These are phyloP conservation scores for Dinothrombium tinctorium DNA, from an alignment of 1,140 invertebrate species.

Conservation along the genomic window DNA sequence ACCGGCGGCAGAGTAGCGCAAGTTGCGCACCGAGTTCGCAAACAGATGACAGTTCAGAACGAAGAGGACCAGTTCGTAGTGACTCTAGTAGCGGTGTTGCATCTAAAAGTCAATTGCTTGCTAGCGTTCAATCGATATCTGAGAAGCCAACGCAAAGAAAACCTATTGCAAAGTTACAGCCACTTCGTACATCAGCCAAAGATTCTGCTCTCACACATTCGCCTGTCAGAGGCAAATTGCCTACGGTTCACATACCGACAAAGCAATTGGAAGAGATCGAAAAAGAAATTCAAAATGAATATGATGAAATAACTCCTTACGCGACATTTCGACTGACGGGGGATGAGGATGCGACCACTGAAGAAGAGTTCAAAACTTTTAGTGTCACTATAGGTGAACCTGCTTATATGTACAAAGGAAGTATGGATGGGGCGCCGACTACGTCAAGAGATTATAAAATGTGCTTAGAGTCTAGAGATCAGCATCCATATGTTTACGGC, in stretches of 20 bases:
- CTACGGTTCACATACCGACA: not conserved
- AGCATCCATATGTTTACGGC: not conserved
- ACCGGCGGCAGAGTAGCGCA: not conserved
- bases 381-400: conserved; percentile 14
- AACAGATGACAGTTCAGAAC: not conserved
- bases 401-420: conserved; percentile 9
- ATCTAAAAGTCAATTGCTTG: not conserved
- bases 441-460: not conserved
- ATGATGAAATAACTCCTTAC: conserved; percentile 16
- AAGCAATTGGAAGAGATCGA: conserved; percentile 1
- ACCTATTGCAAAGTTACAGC: too few species aligned
- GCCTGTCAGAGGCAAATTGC: not conserved
- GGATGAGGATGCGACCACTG: conserved; percentile 5
- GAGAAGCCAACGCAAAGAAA: too few species aligned
- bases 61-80: not conserved
- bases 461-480: not conserved
- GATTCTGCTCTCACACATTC: too few species aligned
- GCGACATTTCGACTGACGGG: conserved; percentile 15
- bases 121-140: not conserved
- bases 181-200: too few species aligned
- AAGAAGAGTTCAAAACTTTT: conserved; percentile 15
- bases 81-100: not conserved
- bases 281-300: conserved; percentile 3
- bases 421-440: not conserved
- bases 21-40: not conserved